Evolutionary conservation across 1,140 invertebrate genomes (phyloP), one percentile per base, ranked within the genome.

Genomic region (Neelides sp.): DNA sequence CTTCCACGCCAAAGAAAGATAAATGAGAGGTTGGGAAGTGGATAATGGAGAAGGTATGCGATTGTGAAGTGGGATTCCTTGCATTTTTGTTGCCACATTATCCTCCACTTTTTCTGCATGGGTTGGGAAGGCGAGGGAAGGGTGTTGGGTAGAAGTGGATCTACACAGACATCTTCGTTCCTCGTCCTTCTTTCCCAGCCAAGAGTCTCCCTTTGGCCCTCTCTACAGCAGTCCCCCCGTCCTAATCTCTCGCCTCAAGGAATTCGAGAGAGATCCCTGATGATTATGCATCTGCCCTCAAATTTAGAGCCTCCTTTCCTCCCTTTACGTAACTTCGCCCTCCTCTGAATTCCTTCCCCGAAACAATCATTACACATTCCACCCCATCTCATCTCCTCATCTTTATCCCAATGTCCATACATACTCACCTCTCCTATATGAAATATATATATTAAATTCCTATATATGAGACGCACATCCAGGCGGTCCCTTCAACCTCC

Each of bases 31-130:
- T 45, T 45, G 42, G 27, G 28, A 45, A 45, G 28, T 45, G 42
- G 26, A 45, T 28, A 43, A 43, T 43, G 32, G 41, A 27, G 13
- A 43, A 27, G 24, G 26, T 3, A 42, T 15, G 13, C 40, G 28
- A 24, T 22, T 30, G 44, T 47, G 44, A 47, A 34, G 44, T 47
- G 44, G 44, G 44, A 47, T 47, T 47, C 44, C 15, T 47, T 47
- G 44, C 44, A 47, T 47, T 47, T 47, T 47, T 47, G 44, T 47
- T 47, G 44, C 44, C 44, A 35, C 44, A 47, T 47, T 47, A 47
- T 47, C 26, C 44, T 35, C 32, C 15, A 47, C 20, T 47, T 47
- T 47, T 47, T 47, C 44, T 47, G 44, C 32, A 36, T 47, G 44
- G 20, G 30, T 47, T 34, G 34, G 24, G 34, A n/a, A n/a, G n/a